Evolutionary conservation across 2,797 vertebrate genomes (phyloP), one percentile per base, ranked within the genome.

Genomic region (Hylomyscus alleni): DNA sequence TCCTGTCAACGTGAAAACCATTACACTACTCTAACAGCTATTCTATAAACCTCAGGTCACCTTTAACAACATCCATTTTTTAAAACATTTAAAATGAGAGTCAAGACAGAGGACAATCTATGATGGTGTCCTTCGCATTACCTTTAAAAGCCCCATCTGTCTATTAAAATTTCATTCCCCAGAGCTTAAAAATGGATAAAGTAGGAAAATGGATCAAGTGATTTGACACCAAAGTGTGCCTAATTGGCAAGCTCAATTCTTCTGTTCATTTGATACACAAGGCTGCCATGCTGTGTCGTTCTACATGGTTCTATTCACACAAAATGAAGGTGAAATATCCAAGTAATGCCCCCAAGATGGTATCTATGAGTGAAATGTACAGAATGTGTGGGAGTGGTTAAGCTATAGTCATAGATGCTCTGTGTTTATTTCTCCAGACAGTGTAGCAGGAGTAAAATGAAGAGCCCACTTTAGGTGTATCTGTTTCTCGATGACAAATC

Each of bases 121-220:
- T 44, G 47, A 10, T 56, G 14, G 4, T 82, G 14, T 87, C 73
- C n/a, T 87, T 90, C 31, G 29, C 44, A 56, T 81, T 60, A 11
- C 37, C 50, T 81, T 87, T 94, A 40, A 93, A 88, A 90, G 29
- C 20, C 19, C 5, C 9, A 8, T 40, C 58, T 24, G 54, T 73
- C 67, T 44, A 50, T 86, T 37, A 81, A 95, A 90, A 54, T 24
- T 58, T 54, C 54, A 44, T 73, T 65, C 19, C 17, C 9, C 34
- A 50, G 8, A 9, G 9, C 15, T 89, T 85, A 93, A 75, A 73
- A 40, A 86, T 44, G 50, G 86, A 31, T 73, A 52, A 67, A 54
- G 54, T 82, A 54, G 95, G 19, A 93, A 93, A 90, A 90, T 6
- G 34, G 22, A 91, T 77, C 22, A 62, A 65, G 54, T 50, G 44